Percentiles rank a stretch among this genome's conserved stretches.
Conservation (phyloP, 2,113 vertebrate species). For the Psilopsiagon aurifrons region DNA sequence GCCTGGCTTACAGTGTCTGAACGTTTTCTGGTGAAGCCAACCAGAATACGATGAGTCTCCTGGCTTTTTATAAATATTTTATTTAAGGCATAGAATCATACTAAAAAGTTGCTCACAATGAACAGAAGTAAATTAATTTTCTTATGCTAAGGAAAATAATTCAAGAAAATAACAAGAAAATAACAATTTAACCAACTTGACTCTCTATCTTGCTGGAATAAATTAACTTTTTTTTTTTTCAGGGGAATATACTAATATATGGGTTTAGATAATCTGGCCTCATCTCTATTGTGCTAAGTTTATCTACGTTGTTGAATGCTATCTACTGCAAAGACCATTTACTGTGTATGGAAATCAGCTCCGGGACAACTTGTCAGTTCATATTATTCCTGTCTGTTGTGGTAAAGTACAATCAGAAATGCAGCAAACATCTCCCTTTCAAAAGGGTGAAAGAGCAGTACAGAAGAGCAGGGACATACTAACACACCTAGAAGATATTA, state of each 20-base stretch:
- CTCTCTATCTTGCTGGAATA: neutral
- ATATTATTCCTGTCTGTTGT: neutral
- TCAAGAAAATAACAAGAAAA: neutral
- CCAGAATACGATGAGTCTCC: neutral
- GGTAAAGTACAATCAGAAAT: slow-evolving; percentile 19
- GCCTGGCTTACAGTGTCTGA: neutral
- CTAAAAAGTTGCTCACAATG: neutral
- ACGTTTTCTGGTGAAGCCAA: neutral
- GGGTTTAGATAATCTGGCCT: neutral
- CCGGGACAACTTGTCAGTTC: neutral
- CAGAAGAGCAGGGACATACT: neutral
- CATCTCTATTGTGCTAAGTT: neutral
- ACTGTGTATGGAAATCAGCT: neutral
- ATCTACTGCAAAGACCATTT: neutral
- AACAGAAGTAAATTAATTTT: neutral
- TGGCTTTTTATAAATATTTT: neutral
- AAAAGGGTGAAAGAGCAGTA: neutral
- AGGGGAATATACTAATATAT: neutral
- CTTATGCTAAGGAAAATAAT: neutral
- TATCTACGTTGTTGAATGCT: neutral
- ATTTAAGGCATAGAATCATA: neutral
- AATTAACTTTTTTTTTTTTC: neutral
- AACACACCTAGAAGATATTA: neutral
- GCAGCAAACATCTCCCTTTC: neutral
- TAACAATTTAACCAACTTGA: neutral